phyloP scores from a whole-genome alignment of 2,113 vertebrate species.

The Merops nubicus region DNA sequence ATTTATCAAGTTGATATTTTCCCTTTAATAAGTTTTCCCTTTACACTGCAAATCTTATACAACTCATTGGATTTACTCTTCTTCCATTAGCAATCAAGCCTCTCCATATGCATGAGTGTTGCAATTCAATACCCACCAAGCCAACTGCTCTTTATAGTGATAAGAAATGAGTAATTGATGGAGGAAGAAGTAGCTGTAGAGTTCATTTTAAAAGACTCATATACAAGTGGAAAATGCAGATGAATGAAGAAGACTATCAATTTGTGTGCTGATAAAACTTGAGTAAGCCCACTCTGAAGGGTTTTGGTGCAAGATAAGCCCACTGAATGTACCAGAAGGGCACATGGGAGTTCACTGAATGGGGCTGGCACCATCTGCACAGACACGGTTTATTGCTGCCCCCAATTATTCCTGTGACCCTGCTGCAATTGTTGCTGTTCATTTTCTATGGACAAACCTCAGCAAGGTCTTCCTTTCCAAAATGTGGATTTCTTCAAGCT shows the following conservation, averaged over 20 bases:
- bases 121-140: background rate
- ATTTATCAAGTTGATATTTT: conserved; percentile 35
- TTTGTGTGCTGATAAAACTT: background rate
- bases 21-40: background rate
- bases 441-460: background rate
- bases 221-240: background rate
- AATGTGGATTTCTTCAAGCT: background rate
- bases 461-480: background rate
- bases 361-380: background rate
- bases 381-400: background rate
- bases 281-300: background rate
- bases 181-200: background rate
- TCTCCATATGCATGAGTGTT: background rate
- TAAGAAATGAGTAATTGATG: background rate
- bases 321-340: background rate
- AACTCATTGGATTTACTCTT: conserved; percentile 1
- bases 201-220: background rate
- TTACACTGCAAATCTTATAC: background rate
- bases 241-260: background rate
- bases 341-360: background rate
- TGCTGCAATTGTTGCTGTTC: background rate
- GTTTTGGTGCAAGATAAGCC: background rate
- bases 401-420: background rate
- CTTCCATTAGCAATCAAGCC: conserved; percentile 22
- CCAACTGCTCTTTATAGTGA: background rate